A percentile compares a stretch with the other conserved stretches of the same genome.
Conservation (phyloP, 2,797 vertebrate species). For the Scomberomorus guttatus region DNA sequence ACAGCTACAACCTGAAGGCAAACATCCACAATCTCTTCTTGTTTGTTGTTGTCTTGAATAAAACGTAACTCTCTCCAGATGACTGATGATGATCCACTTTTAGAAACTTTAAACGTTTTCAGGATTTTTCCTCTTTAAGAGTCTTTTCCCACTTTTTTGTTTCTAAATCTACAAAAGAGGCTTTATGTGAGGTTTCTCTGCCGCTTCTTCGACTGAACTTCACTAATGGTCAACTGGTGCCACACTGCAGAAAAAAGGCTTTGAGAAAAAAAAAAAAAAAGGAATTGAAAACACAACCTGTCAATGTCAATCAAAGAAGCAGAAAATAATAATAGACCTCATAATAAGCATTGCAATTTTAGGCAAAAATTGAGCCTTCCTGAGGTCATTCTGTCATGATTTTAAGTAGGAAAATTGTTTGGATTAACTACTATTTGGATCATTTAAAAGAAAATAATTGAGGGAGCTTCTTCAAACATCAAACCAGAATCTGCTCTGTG, state of each 20-base stretch:
- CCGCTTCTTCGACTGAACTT: neutral
- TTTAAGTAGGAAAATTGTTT: slow-evolving; percentile 1
- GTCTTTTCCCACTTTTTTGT: neutral
- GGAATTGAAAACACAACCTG: neutral
- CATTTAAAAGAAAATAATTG: neutral
- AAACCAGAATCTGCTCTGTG: slow-evolving; percentile 6
- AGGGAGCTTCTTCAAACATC: slow-evolving; percentile 8
- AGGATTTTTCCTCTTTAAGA: neutral
- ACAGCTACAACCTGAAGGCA: slow-evolving; percentile 10
- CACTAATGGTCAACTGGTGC: slow-evolving; percentile 4
- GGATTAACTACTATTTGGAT: neutral
- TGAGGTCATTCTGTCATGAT: neutral
- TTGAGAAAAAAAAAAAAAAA: neutral
- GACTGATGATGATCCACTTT: slow-evolving; percentile 22
- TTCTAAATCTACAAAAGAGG: neutral
- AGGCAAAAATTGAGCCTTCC: neutral
- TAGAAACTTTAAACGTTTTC: neutral
- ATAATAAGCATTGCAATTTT: slow-evolving; percentile 6
- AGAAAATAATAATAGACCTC: slow-evolving; percentile 28
- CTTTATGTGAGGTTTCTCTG: slow-evolving; percentile 1
- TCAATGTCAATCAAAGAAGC: neutral
- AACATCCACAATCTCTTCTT: slow-evolving; percentile 20
- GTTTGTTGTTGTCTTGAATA: slow-evolving; percentile 24
- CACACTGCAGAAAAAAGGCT: slow-evolving; percentile 6
- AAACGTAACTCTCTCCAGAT: slow-evolving; percentile 33